Evolutionary conservation across 2,113 vertebrate species (phyloP).

Genomic region (Zosterops borbonicus): DNA sequence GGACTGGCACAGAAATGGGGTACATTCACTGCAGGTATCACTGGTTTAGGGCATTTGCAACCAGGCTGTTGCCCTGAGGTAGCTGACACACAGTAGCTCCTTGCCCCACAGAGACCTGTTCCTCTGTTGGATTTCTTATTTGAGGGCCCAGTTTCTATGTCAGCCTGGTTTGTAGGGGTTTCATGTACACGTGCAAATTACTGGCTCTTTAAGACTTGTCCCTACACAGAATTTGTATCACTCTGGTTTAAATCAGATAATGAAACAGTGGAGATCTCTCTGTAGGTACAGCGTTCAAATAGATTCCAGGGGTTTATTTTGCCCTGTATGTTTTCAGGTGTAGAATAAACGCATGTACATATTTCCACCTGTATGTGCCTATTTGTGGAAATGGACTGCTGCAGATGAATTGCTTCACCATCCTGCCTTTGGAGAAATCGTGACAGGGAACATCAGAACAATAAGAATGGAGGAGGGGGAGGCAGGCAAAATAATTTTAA

Average conservation of each 20-base stretch:
- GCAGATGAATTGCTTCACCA: accelerated
- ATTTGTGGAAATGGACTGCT: not conserved
- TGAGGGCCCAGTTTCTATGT: not conserved
- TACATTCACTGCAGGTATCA: not conserved
- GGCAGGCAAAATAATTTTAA: not conserved
- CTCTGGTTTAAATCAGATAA: not conserved
- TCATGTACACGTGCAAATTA: not conserved
- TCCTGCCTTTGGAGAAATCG: not conserved
- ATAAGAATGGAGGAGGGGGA: not conserved
- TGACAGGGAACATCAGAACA: not conserved
- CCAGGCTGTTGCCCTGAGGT: not conserved
- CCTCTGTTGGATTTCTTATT: not conserved
- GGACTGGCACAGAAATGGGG: not conserved
- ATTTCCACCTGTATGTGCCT: not conserved
- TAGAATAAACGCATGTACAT: not conserved
- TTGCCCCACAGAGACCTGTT: not conserved
- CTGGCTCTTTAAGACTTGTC: not conserved
- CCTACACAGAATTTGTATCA: not conserved
- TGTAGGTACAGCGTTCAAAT: not conserved
- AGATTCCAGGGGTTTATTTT: not conserved
- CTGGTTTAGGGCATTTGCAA: not conserved
- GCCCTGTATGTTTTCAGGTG: not conserved
- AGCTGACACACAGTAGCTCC: not conserved
- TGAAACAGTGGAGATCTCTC: not conserved
- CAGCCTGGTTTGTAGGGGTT: not conserved